phyloP scores from a whole-genome alignment of 2,113 vertebrate genomes.

The Brachyistius frenatus region DNA sequence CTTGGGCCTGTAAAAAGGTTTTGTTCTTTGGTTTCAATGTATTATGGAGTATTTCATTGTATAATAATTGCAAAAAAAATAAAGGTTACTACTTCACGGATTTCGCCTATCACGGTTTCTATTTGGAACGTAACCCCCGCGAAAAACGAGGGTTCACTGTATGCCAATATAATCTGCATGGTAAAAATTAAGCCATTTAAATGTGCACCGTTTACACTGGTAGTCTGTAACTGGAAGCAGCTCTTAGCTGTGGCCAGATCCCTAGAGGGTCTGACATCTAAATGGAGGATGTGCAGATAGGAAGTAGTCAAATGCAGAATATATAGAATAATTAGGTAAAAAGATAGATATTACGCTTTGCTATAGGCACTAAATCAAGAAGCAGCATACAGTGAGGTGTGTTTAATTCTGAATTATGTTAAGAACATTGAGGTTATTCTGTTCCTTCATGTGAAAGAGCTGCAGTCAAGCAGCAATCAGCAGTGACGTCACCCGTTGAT shows the following conservation, averaged over 20 bases:
- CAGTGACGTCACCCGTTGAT: no score
- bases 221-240: neutral
- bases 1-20: no score
- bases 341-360: neutral
- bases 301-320: neutral
- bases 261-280: neutral
- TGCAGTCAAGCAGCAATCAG: no score
- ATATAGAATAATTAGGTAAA: neutral
- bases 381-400: neutral
- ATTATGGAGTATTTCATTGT: no score
- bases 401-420: neutral
- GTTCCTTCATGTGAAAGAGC: neutral
- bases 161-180: no score
- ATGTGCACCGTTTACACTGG: constrained; percentile 10
- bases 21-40: no score
- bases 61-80: no score
- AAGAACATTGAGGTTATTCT: neutral
- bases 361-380: neutral
- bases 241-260: neutral
- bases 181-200: constrained; percentile 28
- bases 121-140: no score
- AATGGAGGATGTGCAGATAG: neutral
- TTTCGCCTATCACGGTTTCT: no score
- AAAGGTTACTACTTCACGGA: no score
- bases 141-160: no score